Base-by-base conservation (phyloP, 2,888 invertebrate genomes). In the Oxycera nigricornis region DNA sequence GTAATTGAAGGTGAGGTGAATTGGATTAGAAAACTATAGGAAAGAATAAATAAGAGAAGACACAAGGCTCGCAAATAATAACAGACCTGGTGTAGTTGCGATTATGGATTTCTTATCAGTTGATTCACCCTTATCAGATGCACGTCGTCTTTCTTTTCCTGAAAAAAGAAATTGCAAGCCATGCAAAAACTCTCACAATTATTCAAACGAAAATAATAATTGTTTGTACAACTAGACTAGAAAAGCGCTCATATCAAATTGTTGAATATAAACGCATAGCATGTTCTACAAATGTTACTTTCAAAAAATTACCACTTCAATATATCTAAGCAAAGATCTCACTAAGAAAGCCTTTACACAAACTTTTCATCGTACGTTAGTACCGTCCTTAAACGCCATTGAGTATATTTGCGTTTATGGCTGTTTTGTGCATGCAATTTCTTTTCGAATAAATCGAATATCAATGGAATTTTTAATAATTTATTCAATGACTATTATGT, bases 31-130 rank as follows among this genome's bases (percentile, higher is more conserved):
- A 7, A n/a, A 46, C 17, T 46, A 46, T 35, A 14, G 50, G 31
- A 28, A 52, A 52, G 28, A 68, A 46, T 30, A 1, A 59, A 59
- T 31, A 59, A 26, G 50, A 59, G 46, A 72, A 24, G 50, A 14
- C 22, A 41, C 31, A 22, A 55, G 31, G 70, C 68, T 77, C 77
- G 74, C 77, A 77, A 79, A 79, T 77, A 80, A 81, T 81, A 80
- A 84, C 84, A 83, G 83, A 85, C 85, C 85, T 85, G 85, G 84
- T 82, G 84, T 84, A 82, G 85, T 84, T 80, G 85, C 84, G 82
- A 82, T 83, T 82, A 83, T 84, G 81, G 81, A 80, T 85, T 85
- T 85, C 82, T 83, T 85, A 82, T 83, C 83, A 82, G 83, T 82
- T 81, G 83, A 83, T 82, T 85, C 85, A 82, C 84, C 84, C 82